phyloP scores from a whole-genome alignment of 1,140 invertebrate species.

The Pseudomyrmex cubaensis region DNA sequence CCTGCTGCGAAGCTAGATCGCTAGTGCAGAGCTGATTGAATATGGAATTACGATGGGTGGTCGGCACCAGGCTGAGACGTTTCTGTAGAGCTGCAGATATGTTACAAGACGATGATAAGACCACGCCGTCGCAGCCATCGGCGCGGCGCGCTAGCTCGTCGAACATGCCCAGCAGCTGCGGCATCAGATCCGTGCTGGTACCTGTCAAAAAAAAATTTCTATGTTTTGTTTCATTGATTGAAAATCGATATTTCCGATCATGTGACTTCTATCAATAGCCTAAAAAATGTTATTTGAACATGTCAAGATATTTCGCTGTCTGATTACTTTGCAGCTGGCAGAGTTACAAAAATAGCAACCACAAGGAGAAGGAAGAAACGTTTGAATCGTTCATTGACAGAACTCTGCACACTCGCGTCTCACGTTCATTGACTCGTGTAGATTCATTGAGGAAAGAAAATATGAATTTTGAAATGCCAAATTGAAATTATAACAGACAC shows the following conservation, averaged over 20 bases:
- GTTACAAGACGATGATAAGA: constrained; percentile 74
- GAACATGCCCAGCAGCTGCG: constrained; percentile 89
- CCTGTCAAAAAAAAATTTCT: constrained; percentile 76
- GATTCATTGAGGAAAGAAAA: constrained; percentile 3
- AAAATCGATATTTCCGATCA: too few relatives aligned
- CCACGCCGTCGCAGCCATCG: constrained; percentile 73
- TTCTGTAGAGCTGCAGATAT: constrained; percentile 80
- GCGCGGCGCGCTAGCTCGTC: constrained; percentile 87
- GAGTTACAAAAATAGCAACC: constrained; percentile 23
- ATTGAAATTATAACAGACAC: too few relatives aligned
- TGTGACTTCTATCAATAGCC: too few relatives aligned
- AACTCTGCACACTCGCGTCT: constrained; percentile 15
- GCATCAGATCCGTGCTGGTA: constrained; percentile 88
- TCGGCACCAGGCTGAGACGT: constrained; percentile 80
- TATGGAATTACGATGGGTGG: constrained; percentile 79
- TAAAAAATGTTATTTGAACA: too few relatives aligned
- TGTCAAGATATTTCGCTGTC: background rate
- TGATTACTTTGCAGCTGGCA: constrained; percentile 5
- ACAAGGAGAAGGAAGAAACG: background rate
- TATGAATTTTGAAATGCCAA: too few relatives aligned
- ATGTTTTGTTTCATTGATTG: too few relatives aligned
- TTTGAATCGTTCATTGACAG: constrained; percentile 21
- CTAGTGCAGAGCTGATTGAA: constrained; percentile 75
- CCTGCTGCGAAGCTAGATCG: constrained; percentile 38
- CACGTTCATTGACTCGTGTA: constrained; percentile 26